Evolutionary conservation across 2,797 vertebrate genomes (phyloP).

Genomic region (Meda fulgida): DNA sequence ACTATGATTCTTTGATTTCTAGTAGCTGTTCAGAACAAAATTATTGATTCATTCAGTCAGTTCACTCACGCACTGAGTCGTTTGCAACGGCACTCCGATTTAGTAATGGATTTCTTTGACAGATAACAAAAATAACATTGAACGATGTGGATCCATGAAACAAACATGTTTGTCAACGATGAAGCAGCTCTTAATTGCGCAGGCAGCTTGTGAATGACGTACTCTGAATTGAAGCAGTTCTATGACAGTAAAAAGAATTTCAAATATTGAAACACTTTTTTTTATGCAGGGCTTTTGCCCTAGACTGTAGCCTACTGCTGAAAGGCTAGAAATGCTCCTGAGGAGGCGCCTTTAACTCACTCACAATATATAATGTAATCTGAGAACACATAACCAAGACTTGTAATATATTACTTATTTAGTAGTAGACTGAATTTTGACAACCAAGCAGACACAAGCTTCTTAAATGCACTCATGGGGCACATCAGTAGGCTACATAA

Average conservation of each 20-base stretch:
- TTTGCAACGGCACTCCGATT: background rate
- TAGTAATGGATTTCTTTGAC: background rate
- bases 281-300: too few species aligned
- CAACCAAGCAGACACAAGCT: background rate
- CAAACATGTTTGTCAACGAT: background rate
- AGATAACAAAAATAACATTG: background rate
- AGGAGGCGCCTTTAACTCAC: background rate
- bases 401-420: conserved; percentile 21
- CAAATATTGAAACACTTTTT: too few species aligned
- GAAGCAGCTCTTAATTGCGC: background rate
- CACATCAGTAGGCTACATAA: too few species aligned
- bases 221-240: too few species aligned
- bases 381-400: background rate
- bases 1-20: background rate
- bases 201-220: too few species aligned
- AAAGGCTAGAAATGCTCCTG: background rate
- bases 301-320: background rate
- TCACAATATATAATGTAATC: background rate
- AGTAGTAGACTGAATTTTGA: background rate
- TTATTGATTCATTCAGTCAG: background rate
- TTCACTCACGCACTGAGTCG: background rate
- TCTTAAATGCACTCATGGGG: background rate
- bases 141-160: background rate
- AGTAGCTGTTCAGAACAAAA: background rate
- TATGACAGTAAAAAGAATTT: too few species aligned